Evolutionary conservation across 1,140 invertebrate species (phyloP).

Genomic region (Cryptotermes secundus): DNA sequence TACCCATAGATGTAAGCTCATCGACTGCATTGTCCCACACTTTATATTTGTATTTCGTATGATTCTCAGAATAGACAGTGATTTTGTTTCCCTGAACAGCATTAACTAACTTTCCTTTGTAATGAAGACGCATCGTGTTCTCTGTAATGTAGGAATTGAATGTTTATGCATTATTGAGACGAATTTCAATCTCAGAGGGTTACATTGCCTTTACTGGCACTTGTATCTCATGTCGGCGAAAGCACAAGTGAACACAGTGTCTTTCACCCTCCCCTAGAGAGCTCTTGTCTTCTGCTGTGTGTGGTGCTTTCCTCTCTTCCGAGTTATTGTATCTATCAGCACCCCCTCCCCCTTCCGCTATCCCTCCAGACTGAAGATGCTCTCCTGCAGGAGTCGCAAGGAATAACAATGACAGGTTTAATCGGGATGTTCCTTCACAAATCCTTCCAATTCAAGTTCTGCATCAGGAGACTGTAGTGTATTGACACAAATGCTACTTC

Average conservation of each 20-base stretch:
- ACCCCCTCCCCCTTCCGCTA: neutral
- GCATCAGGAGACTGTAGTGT: neutral
- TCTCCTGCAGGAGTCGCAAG: neutral
- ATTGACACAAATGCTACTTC: neutral
- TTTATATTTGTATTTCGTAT: too few relatives aligned
- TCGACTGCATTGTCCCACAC: too few relatives aligned
- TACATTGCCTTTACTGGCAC: neutral
- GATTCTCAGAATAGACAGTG: too few relatives aligned
- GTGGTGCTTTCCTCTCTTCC: neutral
- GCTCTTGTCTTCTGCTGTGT: neutral
- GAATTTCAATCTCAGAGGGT: neutral
- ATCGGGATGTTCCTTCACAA: neutral
- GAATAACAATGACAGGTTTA: slow-evolving; percentile 6
- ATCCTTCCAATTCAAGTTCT: neutral
- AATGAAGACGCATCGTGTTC: too few relatives aligned
- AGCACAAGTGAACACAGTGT: neutral
- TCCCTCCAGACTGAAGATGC: neutral
- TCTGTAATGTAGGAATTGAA: too few relatives aligned
- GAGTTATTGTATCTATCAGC: neutral
- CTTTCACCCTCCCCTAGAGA: neutral
- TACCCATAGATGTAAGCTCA: too few relatives aligned
- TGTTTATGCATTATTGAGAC: too few relatives aligned
- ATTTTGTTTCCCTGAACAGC: too few relatives aligned
- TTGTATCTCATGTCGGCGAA: neutral
- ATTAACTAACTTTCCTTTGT: too few relatives aligned